Conservation (phyloP, 2,888 invertebrate genomes). For the Xanthorhoe designata region DNA sequence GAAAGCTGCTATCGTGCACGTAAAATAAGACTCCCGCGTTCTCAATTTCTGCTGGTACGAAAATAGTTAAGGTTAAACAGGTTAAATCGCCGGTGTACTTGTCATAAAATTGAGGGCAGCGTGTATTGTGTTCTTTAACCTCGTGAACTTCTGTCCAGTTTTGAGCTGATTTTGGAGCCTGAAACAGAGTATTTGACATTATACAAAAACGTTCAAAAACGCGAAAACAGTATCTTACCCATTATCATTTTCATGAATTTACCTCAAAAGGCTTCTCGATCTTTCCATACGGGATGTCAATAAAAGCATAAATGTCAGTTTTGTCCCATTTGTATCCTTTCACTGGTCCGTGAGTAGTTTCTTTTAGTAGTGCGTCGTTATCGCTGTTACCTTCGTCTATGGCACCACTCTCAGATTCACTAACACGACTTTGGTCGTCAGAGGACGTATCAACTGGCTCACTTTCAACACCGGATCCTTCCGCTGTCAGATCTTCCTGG, state of each 20-base stretch:
- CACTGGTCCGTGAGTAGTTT: slow-evolving; percentile 60
- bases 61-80: slow-evolving; percentile 75
- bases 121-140: slow-evolving; percentile 51
- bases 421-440: neutral
- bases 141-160: slow-evolving; percentile 50
- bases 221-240: neutral
- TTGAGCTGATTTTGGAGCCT: slow-evolving; percentile 57
- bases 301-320: slow-evolving; percentile 55
- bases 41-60: slow-evolving; percentile 51
- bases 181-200: slow-evolving; percentile 40
- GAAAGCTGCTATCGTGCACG: slow-evolving; percentile 72
- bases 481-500: neutral
- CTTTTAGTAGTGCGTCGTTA: slow-evolving; percentile 36
- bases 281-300: slow-evolving; percentile 70
- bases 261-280: slow-evolving; percentile 40
- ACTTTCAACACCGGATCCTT: neutral
- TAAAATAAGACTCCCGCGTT: slow-evolving; percentile 67
- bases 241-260: slow-evolving; percentile 1
- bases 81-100: slow-evolving; percentile 54
- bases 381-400: neutral
- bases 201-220: neutral
- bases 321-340: slow-evolving; percentile 52
- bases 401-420: neutral
- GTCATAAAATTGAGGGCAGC: slow-evolving; percentile 64
- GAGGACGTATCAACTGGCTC: neutral